Percentiles rank a stretch among this genome's conserved stretches.
These are phyloP conservation scores for Idaea aversata DNA, from an alignment of 2,888 invertebrate species.

Conservation along the genomic window DNA sequence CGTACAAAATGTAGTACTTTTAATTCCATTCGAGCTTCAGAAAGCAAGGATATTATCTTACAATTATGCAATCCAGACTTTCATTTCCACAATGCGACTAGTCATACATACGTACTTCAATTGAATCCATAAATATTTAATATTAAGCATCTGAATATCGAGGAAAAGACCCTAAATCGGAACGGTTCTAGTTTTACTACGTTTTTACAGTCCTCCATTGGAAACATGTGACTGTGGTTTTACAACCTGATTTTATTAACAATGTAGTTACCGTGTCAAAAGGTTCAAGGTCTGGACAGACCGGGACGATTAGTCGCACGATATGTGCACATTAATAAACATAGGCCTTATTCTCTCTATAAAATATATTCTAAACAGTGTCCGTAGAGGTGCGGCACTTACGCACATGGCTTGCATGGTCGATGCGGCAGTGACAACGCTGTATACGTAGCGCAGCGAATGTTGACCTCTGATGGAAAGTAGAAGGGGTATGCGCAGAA, in stretches of 20 bases:
- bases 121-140: not conserved
- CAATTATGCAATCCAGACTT: not conserved
- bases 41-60: no score
- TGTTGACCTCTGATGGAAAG: no score
- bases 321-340: no score
- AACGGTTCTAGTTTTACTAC: not conserved
- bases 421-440: no score
- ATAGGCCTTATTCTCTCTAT: no score
- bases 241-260: not conserved
- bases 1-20: not conserved
- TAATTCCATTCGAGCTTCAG: not conserved
- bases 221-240: conserved; percentile 1
- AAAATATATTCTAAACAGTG: no score
- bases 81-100: not conserved
- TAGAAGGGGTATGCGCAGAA: no score
- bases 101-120: not conserved
- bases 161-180: not conserved
- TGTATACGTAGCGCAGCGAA: no score
- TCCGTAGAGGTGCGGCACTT: no score
- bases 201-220: not conserved
- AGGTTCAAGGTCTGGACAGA: not conserved
- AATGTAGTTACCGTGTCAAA: not conserved
- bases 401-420: no score
- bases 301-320: no score
- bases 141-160: not conserved